Evolutionary conservation across 2,113 vertebrate genomes (phyloP), one percentile per base, ranked within the genome.

Genomic region (Megaceryle torquata): DNA sequence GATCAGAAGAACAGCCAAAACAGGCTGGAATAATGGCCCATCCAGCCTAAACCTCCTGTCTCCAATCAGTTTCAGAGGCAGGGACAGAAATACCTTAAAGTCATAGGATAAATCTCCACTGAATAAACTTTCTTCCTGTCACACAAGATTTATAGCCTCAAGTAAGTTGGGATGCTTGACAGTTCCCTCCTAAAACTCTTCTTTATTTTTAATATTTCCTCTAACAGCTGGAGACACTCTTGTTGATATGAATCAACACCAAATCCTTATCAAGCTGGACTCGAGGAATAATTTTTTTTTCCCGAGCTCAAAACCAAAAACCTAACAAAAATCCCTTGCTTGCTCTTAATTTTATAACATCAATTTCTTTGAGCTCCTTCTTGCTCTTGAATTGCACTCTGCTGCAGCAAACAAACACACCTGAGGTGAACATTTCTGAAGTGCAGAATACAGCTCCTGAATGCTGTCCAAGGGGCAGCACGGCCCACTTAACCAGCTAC

Each of bases 191-290:
- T 71, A 88, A 94, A 95, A 89, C 48, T 83, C 70, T 35, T 77
- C 37, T 70, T 91, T 89, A 88, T 88, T 95, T 94, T 86, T 56
- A 89, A 60, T 71, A 81, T 83, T 94, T 93, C 86, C 80, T 76
- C 28, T 83, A 96, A 93, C 83, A 96, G 75, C 78, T 85, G 82
- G 78, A 92, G 71, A 93, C 59, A 43, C 56, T 85, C 75, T 67
- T 54, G 29, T 51, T 92, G 92, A 92, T 91, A 91, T 21, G 74
- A 91, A 86, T 82, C 89, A 92, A 93, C 74, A 91, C 77, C 65
- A 90, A 89, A 84, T 74, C 74, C 72, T 81, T 82, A 61, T 68
- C 87, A 81, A 84, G 83, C 31, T 53, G 56, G 51, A 95, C 48
- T 69, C 1, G 1, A 82, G 74, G 65, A 84, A 65, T 44, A 5